A percentile compares a stretch with the other conserved stretches of the same genome.
Conservation (phyloP, 1,140 invertebrate genomes). For the Scaptomyza montana region DNA sequence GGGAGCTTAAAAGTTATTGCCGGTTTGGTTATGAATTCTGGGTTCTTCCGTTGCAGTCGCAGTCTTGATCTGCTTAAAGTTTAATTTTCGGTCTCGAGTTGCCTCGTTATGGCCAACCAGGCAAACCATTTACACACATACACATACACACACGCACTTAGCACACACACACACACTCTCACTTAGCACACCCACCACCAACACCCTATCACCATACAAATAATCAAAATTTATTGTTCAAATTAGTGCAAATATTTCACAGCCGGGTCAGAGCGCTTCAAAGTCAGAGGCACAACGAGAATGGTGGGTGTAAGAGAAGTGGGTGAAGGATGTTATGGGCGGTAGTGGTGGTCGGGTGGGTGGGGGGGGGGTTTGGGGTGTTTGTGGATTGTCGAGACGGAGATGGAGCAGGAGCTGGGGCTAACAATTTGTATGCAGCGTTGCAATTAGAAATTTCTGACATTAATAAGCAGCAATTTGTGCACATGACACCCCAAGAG, state of each 20-base stretch:
- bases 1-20: background rate
- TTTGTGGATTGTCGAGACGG: background rate
- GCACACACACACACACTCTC: background rate
- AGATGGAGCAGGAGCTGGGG: constrained; percentile 10
- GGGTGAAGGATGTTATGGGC: background rate
- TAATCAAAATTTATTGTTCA: constrained; percentile 79
- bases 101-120: constrained; percentile 32
- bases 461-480: constrained; percentile 80
- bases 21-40: background rate
- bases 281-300: background rate
- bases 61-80: constrained; percentile 23
- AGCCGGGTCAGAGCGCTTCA: constrained; percentile 31
- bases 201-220: constrained; percentile 43
- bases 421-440: constrained; percentile 73
- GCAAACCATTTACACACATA: constrained; percentile 33
- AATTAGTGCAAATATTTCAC: constrained; percentile 78
- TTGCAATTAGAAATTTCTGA: constrained; percentile 79
- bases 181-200: background rate
- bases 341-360: too few species aligned
- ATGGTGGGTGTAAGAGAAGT: background rate
- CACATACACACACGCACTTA: constrained; percentile 2
- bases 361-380: background rate
- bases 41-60: constrained; percentile 7
- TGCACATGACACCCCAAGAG: constrained; percentile 64
- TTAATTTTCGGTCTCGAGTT: constrained; percentile 26